These are phyloP conservation scores for Seriola dumerili DNA, from an alignment of 2,113 vertebrate genomes.

Conservation along the genomic window DNA sequence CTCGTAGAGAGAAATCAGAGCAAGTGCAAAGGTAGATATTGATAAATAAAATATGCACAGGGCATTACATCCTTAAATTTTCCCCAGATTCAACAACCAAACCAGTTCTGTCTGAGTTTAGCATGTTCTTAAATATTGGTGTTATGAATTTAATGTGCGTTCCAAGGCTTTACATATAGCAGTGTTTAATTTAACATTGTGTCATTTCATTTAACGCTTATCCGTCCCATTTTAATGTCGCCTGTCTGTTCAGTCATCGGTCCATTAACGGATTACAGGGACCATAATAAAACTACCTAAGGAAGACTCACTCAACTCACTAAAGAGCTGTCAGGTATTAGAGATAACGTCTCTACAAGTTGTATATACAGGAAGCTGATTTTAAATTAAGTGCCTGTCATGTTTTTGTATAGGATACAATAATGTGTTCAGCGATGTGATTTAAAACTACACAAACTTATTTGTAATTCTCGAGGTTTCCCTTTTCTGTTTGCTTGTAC, in stretches of 20 bases:
- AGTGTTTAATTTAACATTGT: background rate
- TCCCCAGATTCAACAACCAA: background rate
- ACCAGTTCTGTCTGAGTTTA: background rate
- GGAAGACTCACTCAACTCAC: background rate
- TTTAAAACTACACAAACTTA: background rate
- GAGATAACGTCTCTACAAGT: background rate
- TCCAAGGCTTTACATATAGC: background rate
- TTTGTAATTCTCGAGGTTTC: constrained; percentile 15
- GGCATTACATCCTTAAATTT: background rate
- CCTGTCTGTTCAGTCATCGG: background rate
- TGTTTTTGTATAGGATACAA: constrained; percentile 41
- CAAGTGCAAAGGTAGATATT: background rate
- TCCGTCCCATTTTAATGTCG: background rate
- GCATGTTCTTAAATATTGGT: background rate
- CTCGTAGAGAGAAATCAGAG: background rate
- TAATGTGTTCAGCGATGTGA: constrained; percentile 7
- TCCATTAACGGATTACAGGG: constrained; percentile 18
- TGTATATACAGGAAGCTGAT: background rate
- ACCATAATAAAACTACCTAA: constrained; percentile 17
- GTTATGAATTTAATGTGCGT: background rate
- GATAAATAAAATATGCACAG: background rate
- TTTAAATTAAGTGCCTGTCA: constrained; percentile 71
- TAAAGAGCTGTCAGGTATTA: background rate
- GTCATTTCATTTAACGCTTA: background rate
- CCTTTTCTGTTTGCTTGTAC: constrained; percentile 17